Evolutionary conservation across 2,113 vertebrate species (phyloP).

Genomic region (Lepus americanus): DNA sequence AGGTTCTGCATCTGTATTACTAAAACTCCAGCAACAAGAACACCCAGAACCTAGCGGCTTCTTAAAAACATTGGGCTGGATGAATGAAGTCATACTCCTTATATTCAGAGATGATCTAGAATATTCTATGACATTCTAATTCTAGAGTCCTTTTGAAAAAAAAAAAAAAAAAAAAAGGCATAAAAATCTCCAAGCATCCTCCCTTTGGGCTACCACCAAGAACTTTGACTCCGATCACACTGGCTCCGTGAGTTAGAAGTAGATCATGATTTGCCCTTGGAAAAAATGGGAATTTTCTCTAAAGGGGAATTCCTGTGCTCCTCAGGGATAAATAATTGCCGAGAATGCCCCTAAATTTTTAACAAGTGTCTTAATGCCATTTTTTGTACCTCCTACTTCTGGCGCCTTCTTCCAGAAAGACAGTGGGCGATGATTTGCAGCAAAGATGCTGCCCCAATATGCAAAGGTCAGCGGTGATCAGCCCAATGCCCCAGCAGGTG

Average conservation of each 20-base stretch:
- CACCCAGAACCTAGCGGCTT: too few species aligned
- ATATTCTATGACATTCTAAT: background rate
- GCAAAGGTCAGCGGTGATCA: background rate
- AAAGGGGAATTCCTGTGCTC: constrained; percentile 76
- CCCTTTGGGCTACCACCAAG: background rate
- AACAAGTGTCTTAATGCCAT: background rate
- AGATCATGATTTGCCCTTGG: constrained; percentile 47
- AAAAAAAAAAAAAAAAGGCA: too few species aligned
- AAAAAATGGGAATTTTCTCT: constrained; percentile 78
- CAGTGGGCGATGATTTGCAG: too few species aligned
- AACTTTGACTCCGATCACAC: background rate
- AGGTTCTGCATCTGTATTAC: background rate
- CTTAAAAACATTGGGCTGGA: background rate
- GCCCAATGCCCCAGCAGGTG: accelerated
- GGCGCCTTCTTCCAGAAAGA: constrained; percentile 11
- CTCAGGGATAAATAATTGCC: constrained; percentile 19
- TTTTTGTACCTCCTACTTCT: background rate
- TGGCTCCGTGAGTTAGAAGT: background rate
- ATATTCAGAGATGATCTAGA: background rate
- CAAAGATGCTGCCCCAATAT: too few species aligned
- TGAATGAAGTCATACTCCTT: background rate
- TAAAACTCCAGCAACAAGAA: background rate
- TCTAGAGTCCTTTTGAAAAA: background rate
- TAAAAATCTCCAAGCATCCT: background rate
- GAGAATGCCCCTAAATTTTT: constrained; percentile 81